phyloP scores from a whole-genome alignment of 2,797 vertebrate genomes.

The Enteromius thamalakanensis region DNA sequence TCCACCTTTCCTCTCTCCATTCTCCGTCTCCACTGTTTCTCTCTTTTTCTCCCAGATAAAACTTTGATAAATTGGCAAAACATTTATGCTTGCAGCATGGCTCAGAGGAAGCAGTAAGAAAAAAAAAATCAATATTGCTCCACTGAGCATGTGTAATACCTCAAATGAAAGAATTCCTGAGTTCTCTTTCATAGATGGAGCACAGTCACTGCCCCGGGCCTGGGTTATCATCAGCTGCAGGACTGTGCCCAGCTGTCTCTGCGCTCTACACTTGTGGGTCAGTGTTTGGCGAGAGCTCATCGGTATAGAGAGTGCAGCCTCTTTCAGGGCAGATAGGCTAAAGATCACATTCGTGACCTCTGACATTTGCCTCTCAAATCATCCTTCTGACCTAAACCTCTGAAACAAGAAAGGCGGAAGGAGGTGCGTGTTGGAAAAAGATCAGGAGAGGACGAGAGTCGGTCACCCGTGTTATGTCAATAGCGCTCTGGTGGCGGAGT shows the following conservation, averaged over 20 bases:
- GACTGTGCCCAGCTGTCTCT: constrained; percentile 24
- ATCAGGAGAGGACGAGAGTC: constrained; percentile 53
- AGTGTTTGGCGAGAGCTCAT: constrained; percentile 23
- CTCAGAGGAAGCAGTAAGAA: constrained; percentile 36
- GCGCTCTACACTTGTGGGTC: constrained; percentile 8
- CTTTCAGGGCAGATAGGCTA: constrained; percentile 14
- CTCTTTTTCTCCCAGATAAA: constrained; percentile 29
- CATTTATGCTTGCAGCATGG: constrained; percentile 37
- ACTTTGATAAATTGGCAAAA: constrained; percentile 45
- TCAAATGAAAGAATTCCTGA: constrained; percentile 45
- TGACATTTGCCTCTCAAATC: constrained; percentile 49
- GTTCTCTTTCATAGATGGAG: constrained; percentile 36
- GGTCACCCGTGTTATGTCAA: constrained; percentile 86
- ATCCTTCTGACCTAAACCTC: constrained; percentile 41
- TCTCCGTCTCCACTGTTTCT: constrained; percentile 6
- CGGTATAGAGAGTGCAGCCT: constrained; percentile 23
- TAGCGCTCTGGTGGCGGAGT: constrained; percentile 85
- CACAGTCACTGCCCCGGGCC: constrained; percentile 39
- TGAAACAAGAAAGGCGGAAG: constrained; percentile 17
- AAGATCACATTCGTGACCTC: constrained; percentile 40
- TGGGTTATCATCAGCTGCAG: constrained; percentile 44
- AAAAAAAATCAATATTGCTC: constrained; percentile 45
- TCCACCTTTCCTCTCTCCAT: constrained; percentile 5
- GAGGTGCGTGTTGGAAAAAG: constrained; percentile 8
- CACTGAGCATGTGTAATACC: constrained; percentile 44